Evolutionary conservation across 2,113 vertebrate genomes (phyloP).

Genomic region (Cyprinus carpio): DNA sequence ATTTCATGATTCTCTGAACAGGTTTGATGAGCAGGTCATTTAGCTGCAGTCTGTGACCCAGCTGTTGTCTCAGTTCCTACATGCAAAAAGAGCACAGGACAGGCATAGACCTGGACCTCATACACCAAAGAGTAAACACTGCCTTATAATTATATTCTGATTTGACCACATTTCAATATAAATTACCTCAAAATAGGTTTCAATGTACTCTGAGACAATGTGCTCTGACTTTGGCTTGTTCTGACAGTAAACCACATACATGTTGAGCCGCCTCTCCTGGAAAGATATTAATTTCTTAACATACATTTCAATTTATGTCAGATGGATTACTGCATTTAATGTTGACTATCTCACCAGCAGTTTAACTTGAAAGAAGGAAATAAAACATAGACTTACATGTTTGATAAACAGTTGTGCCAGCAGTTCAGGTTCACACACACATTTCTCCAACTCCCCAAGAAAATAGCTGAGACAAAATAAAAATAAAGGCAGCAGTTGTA

Average conservation of each 20-base stretch:
- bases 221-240: conserved; percentile 81
- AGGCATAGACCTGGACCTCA: neutral
- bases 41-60: conserved; percentile 87
- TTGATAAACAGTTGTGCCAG: conserved; percentile 89
- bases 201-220: conserved; percentile 81
- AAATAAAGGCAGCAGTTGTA: neutral
- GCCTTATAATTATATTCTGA: neutral
- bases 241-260: conserved; percentile 93
- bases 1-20: conserved; percentile 92
- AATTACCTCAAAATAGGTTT: conserved; percentile 87
- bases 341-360: neutral
- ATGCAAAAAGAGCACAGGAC: neutral
- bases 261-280: conserved; percentile 88
- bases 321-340: neutral
- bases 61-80: conserved; percentile 84
- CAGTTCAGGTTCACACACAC: conserved; percentile 82
- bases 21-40: conserved; percentile 91
- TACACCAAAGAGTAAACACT: neutral
- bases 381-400: conserved; percentile 77
- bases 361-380: neutral
- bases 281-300: conserved; percentile 12
- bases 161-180: neutral
- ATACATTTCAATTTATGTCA: too few relatives aligned
- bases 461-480: conserved; percentile 76
- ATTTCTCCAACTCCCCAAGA: conserved; percentile 83